A percentile compares a stretch with the other conserved stretches of the same genome.
These are phyloP conservation scores for Oncopodura yosiiana DNA, from an alignment of 1,140 invertebrate species.

Conservation along the genomic window DNA sequence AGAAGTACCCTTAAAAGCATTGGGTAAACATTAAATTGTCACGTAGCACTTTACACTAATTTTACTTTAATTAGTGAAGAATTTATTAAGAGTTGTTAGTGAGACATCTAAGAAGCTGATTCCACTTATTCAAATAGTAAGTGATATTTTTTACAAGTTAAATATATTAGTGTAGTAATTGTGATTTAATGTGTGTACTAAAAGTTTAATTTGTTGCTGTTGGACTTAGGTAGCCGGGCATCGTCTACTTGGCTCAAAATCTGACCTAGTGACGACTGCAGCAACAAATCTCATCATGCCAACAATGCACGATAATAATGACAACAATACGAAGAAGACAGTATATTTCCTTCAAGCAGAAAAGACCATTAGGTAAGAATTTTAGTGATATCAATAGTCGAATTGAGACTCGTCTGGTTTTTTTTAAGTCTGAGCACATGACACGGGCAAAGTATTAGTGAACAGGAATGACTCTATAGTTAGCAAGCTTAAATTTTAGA, in stretches of 20 bases:
- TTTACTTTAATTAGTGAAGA: not conserved
- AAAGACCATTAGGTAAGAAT: constrained; percentile 23
- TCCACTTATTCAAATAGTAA: constrained; percentile 19
- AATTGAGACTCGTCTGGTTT: too few species aligned
- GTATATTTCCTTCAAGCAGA: constrained; percentile 25
- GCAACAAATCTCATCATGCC: constrained; percentile 2
- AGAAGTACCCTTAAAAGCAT: too few species aligned
- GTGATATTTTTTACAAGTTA: not conserved
- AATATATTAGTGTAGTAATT: not conserved
- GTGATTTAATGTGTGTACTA: not conserved
- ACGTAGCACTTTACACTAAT: constrained; percentile 1
- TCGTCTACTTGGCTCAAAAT: constrained; percentile 1
- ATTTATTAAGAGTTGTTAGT: not conserved
- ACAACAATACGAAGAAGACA: constrained; percentile 11
- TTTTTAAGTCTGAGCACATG: too few species aligned
- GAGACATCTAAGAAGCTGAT: constrained; percentile 11
- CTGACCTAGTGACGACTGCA: constrained; percentile 1
- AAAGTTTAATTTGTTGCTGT: too few species aligned
- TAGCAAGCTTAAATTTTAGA: too few species aligned
- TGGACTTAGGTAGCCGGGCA: too few species aligned
- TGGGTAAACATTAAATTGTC: not conserved
- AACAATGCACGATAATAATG: constrained; percentile 19
- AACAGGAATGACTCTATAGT: too few species aligned
- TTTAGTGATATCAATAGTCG: not conserved
- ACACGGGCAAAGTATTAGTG: too few species aligned